Evolutionary conservation across 2,888 invertebrate genomes (phyloP).

Genomic region (Subacronicta megacephala): DNA sequence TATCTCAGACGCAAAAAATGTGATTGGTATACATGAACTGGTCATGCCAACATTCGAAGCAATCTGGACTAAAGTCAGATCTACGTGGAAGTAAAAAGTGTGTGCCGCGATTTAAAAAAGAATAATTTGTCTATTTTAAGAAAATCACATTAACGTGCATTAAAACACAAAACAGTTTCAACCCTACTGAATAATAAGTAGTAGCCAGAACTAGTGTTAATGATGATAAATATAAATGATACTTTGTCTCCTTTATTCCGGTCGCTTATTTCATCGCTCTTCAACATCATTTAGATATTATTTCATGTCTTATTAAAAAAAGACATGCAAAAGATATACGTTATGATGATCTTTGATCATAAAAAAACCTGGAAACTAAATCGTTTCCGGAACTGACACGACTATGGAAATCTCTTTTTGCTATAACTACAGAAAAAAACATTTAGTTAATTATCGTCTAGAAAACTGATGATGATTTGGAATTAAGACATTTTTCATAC

Average conservation of each 20-base stretch:
- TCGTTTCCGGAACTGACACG: too few relatives aligned
- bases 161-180: conserved; percentile 19
- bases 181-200: conserved; percentile 46
- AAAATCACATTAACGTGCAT: background rate
- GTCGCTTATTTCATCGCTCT: conserved; percentile 49
- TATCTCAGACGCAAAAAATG: background rate
- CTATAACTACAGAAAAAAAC: too few relatives aligned
- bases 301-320: conserved; percentile 15
- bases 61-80: background rate
- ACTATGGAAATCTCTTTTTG: too few relatives aligned
- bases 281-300: conserved; percentile 20
- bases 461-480: too few relatives aligned
- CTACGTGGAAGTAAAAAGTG: background rate
- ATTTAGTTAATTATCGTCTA: too few relatives aligned
- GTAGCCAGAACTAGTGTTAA: conserved; percentile 55
- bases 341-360: too few relatives aligned
- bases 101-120: background rate
- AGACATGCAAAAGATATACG: background rate
- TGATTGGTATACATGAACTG: background rate
- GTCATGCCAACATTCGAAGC: background rate
- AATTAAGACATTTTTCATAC: too few relatives aligned
- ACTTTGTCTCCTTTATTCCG: conserved; percentile 47
- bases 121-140: background rate
- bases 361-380: too few relatives aligned
- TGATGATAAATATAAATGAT: conserved; percentile 64